These are phyloP conservation scores for Arrhamphus sclerolepis DNA, from an alignment of 2,797 vertebrate species.

Conservation along the genomic window DNA sequence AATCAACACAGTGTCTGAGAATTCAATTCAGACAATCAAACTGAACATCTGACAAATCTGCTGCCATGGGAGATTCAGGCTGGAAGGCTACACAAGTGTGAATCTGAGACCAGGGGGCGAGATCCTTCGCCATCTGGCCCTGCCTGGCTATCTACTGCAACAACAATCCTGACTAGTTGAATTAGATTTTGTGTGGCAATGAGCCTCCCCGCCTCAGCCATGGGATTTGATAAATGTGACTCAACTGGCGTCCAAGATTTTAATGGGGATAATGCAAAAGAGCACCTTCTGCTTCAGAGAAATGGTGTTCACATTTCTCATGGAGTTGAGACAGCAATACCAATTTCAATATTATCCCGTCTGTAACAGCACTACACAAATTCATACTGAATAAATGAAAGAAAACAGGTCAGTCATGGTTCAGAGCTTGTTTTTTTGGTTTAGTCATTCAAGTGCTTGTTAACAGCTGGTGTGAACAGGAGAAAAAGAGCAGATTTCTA, in stretches of 20 bases:
- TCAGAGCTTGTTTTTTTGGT: too few species aligned
- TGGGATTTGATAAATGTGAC: slow-evolving; percentile 80
- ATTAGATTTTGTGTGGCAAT: slow-evolving; percentile 81
- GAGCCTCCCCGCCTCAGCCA: slow-evolving; percentile 73
- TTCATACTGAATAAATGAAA: slow-evolving; percentile 22
- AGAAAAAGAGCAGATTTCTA: too few species aligned
- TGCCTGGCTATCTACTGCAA: slow-evolving; percentile 60
- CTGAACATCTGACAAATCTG: slow-evolving; percentile 48
- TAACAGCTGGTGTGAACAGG: too few species aligned
- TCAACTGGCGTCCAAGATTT: slow-evolving; percentile 76
- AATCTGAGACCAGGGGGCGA: slow-evolving; percentile 59
- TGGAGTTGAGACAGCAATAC: slow-evolving; percentile 1
- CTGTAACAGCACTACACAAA: background rate
- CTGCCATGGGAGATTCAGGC: slow-evolving; percentile 38
- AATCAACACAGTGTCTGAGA: slow-evolving; percentile 31
- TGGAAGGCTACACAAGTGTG: slow-evolving; percentile 57
- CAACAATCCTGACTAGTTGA: slow-evolving; percentile 62
- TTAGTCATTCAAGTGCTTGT: too few species aligned
- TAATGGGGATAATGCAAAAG: slow-evolving; percentile 78
- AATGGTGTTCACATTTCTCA: slow-evolving; percentile 23
- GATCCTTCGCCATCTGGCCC: slow-evolving; percentile 77
- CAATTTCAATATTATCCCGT: slow-evolving; percentile 16
- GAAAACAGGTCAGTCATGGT: slow-evolving; percentile 2
- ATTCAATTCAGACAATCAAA: slow-evolving; percentile 46
- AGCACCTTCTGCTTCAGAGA: slow-evolving; percentile 67